Evolutionary conservation across 2,888 invertebrate species (phyloP).

Genomic region (Heteropelma amictum): DNA sequence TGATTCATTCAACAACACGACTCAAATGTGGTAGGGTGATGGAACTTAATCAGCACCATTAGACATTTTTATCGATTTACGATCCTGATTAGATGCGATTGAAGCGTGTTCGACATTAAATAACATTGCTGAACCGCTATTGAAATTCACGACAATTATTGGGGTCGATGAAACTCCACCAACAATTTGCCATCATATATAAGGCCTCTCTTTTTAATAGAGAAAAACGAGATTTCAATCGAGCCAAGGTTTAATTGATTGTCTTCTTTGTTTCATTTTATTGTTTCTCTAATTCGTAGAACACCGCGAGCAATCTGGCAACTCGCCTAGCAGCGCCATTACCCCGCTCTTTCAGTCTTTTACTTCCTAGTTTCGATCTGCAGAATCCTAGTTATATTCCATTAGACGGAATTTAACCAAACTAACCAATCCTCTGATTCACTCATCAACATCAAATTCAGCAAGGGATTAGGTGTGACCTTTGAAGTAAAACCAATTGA

Average conservation of each 20-base stretch:
- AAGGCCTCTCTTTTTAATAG: not conserved
- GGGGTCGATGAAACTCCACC: no score
- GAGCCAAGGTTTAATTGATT: not conserved
- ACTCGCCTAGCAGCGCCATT: constrained; percentile 15
- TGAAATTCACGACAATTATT: no score
- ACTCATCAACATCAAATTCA: not conserved
- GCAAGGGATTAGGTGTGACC: no score
- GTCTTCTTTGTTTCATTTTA: not conserved
- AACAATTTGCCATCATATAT: not conserved
- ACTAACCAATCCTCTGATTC: constrained; percentile 43
- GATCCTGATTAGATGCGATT: no score
- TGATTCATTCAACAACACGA: no score
- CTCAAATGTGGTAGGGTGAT: no score
- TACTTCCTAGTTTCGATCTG: not conserved
- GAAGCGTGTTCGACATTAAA: no score
- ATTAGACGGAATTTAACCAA: constrained; percentile 48
- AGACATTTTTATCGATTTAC: no score
- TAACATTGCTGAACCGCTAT: no score
- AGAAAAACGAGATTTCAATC: constrained; percentile 18
- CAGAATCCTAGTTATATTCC: constrained; percentile 39
- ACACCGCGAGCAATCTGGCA: constrained; percentile 41
- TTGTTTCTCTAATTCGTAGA: constrained; percentile 20
- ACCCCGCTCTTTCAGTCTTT: not conserved
- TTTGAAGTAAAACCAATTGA: no score
- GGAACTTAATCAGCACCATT: no score